phyloP scores from a whole-genome alignment of 1,140 invertebrate species.

The Oryctes rhinoceros region DNA sequence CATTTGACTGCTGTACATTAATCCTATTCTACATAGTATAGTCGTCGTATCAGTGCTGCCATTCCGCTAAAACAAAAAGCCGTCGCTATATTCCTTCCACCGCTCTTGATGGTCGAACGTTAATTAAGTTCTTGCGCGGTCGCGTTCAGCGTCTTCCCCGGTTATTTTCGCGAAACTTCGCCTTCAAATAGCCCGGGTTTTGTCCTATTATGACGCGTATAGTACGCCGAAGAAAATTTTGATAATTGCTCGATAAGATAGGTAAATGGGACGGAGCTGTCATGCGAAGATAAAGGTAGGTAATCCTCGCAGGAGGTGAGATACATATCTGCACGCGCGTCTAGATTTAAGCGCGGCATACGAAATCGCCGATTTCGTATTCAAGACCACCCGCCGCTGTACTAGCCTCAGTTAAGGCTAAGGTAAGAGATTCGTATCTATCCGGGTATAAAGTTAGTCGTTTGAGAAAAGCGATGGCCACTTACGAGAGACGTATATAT shows the following conservation, averaged over 20 bases:
- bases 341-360: neutral
- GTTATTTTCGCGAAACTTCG: neutral
- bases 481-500: neutral
- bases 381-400: neutral
- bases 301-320: neutral
- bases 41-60: neutral
- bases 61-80: neutral
- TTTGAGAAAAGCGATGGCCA: neutral
- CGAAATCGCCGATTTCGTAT: slow-evolving; percentile 1
- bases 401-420: neutral
- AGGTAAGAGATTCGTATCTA: slow-evolving; percentile 5
- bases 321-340: neutral
- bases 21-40: neutral
- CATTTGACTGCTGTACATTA: slow-evolving; percentile 9
- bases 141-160: neutral
- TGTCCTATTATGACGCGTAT: neutral
- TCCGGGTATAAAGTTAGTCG: neutral
- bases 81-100: neutral
- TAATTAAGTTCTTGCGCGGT: neutral
- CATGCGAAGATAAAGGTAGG: slow-evolving; percentile 1
- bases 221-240: neutral
- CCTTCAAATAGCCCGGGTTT: neutral
- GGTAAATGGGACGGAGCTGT: neutral
- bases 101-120: neutral
- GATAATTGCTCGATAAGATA: neutral